Evolutionary conservation across 2,888 invertebrate species (phyloP), one percentile per base, ranked within the genome.

Genomic region (Cantharis rustica): DNA sequence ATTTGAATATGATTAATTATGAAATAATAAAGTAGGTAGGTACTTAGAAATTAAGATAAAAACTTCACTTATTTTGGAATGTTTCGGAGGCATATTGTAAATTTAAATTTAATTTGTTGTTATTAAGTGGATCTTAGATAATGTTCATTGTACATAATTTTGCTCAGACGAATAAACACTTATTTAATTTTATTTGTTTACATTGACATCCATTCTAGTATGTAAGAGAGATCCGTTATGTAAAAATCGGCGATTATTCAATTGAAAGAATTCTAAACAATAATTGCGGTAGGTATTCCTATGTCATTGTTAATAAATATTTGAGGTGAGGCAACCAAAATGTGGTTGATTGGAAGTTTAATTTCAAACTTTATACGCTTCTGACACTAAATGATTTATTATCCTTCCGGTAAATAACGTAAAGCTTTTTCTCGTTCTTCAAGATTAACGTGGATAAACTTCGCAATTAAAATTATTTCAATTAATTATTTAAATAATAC

Each of bases 311-410:
- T 64, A 23, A 16, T 64, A 17, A 31, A 31, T 31, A 31, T 31
- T 16, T 20, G 27, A 64, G 71, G 71, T n/a, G 64, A 72, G 71
- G 23, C 23, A 64, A 7, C 20, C 15, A 63, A 72, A 10, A n/a
- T 17, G 20, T n/a, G 20, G 20, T 72, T 68, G 72, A 17, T 66
- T 64, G 64, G 66, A 73, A 61, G 68, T 73, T 73, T 73, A 73
- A 73, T 73, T 73, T 73, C 61, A 26, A 73, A 73, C 61, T 61
- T 20, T 73, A 73, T 73, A 63, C 69, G 61, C 47, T 68, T 73
- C 16, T 73, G 73, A 61, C 73, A 68, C 17, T 61, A 31, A 62
- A 68, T 73, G 73, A 73, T 73, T 68, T 73, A 73, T 73, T 64
- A 64, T 17, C 16, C 64, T 13, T 20, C 64, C 13, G n/a, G 64